Evolutionary conservation across 2,113 vertebrate genomes (phyloP), one percentile per base, ranked within the genome.

Genomic region (Toxotes chatareus): DNA sequence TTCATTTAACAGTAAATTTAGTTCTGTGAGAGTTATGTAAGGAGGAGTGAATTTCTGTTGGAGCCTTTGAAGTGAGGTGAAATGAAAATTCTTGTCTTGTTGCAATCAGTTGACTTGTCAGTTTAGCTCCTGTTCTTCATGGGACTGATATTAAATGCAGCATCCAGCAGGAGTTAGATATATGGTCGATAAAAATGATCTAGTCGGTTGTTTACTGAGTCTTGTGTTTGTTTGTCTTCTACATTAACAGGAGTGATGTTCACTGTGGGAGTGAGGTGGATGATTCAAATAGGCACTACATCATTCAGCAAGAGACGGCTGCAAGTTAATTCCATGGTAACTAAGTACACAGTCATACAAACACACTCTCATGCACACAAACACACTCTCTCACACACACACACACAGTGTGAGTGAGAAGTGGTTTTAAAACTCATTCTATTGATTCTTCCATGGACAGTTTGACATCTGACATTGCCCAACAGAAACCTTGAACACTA

Each of bases 281-380:
- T 46, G 96, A 97, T 51, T 94, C 96, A 87, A 95, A 96, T 88
- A 96, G 95, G 86, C 93, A 96, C 67, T 97, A 94, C 89, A 85
- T 96, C 80, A 94, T 96, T 86, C 96, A 96, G 88, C 97, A 96
- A 92, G 95, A 97, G 93, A 96, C 96, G 1, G 96, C 96, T 79
- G 96, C 97, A 80, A 98, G 96, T 95, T 97, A 97, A 96, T 96
- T 31, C 73, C 84, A 84, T 84, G 91, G 93, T 93, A 87, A 85
- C 16, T 13, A 62, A 17, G 3, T 11, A 36, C 23, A 66, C 65
- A 27, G 27, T 27, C 16, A n/a, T 9, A 21, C 27, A 44, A 31
- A 49, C 66, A 49, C 34, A 67, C 64, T 31, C 63, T 9, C 7
- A 51, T 19, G 13, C 1, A 51, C 21, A 9, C 49, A 49, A 16